Percentiles rank a stretch among this genome's conserved stretches.
Evolutionary conservation across 2,113 vertebrate genomes (phyloP).

Genomic region (Solea senegalensis): DNA sequence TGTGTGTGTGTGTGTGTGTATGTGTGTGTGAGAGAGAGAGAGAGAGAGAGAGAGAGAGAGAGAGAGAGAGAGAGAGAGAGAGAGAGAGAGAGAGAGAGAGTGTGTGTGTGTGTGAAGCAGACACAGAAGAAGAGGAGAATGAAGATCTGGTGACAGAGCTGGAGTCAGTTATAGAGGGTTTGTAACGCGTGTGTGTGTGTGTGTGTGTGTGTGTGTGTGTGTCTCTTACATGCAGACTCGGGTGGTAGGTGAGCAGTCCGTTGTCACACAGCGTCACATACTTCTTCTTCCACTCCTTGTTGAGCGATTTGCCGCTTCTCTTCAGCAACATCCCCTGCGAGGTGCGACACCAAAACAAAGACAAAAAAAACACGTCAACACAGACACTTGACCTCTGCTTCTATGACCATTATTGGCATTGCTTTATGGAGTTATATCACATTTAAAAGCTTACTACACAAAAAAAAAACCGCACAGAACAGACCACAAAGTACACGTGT

Average conservation of each 20-base stretch:
- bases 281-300: slow-evolving; percentile 99
- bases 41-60: too few relatives aligned
- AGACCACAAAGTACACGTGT: too few relatives aligned
- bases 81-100: background rate
- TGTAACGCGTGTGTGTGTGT: slow-evolving; percentile 33
- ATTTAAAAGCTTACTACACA: too few relatives aligned
- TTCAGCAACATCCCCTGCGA: slow-evolving; percentile 94
- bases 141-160: slow-evolving; percentile 35
- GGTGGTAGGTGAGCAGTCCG: slow-evolving; percentile 95
- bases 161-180: slow-evolving; percentile 36
- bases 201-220: slow-evolving; percentile 35
- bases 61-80: too few relatives aligned
- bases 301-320: slow-evolving; percentile 92
- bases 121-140: slow-evolving; percentile 10
- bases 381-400: background rate
- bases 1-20: slow-evolving; percentile 18
- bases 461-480: too few relatives aligned
- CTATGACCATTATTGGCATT: too few relatives aligned
- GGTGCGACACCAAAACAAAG: too few relatives aligned
- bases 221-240: slow-evolving; percentile 92
- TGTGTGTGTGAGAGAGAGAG: too few relatives aligned
- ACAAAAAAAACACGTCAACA: background rate
- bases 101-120: background rate
- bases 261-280: slow-evolving; percentile 96
- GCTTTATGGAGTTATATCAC: too few relatives aligned